Base-by-base conservation (phyloP, 2,888 invertebrate species). In the Drosophila prolongata region DNA sequence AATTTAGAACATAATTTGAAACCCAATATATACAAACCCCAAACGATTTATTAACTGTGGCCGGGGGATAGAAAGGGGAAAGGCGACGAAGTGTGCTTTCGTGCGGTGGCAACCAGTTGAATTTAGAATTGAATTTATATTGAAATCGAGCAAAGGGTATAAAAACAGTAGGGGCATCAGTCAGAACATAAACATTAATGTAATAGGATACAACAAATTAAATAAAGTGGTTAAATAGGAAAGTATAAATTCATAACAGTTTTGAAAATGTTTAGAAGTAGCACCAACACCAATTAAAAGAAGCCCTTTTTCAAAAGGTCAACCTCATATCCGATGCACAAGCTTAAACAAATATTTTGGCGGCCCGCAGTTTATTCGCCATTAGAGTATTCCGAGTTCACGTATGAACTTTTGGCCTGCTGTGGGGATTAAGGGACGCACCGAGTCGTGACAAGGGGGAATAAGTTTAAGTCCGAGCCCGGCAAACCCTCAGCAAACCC, bases 91-190 rank as follows among this genome's bases (percentile, higher is more conserved):
- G 30, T 61, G 16, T 30, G 60, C n/a, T 53, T 53, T 37, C 35
- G 34, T 38, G n/a, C 3, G 57, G 44, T 27, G 66, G 52, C 79
- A 87, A 89, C 89, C 47, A 89, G 83, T 83, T 80, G 81, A 83
- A 89, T 80, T 47, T 62, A 44, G 53, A 55, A 79, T 67, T 72
- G 43, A 44, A 69, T 67, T 71, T 52, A 44, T 65, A 55, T 71
- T 38, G 46, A 70, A 47, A 27, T 13, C 43, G 19, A 13, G n/a
- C 13, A 8, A 5, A 24, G 52, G 13, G 44, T 64, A 49, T 40
- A 10, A 4, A 11, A 24, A 34, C 10, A 27, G 3, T 3, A 24
- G 13, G 27, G 34, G 4, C 19, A 34, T 10, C 24, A 9, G 16
- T 6, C 3, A n/a, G 0, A 11, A 1, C 30, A 8, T 8, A 30